A percentile compares a stretch with the other conserved stretches of the same genome.
These are phyloP conservation scores for Lampris incognitus DNA, from an alignment of 2,113 vertebrate genomes.

Conservation along the genomic window DNA sequence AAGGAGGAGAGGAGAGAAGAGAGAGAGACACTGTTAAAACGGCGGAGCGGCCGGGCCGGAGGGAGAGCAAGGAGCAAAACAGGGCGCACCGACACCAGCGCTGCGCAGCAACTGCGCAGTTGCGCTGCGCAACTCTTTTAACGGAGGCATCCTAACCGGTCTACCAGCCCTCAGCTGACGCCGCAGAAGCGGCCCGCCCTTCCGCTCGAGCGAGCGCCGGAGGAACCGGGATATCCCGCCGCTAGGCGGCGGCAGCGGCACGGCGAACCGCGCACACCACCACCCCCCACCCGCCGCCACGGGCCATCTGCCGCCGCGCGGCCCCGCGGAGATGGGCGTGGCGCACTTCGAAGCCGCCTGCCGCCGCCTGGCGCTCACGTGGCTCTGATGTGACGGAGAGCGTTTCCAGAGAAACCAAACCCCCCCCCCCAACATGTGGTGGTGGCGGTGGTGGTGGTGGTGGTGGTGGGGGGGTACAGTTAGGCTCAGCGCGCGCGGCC, in stretches of 20 bases:
- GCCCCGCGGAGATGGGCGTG: slow-evolving; percentile 54
- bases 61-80: background rate
- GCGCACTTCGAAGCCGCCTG: slow-evolving; percentile 52
- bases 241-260: no score
- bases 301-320: slow-evolving; percentile 65
- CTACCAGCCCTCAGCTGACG: slow-evolving; percentile 7
- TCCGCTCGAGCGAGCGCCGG: slow-evolving; percentile 5
- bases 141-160: slow-evolving; percentile 8
- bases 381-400: slow-evolving; percentile 29
- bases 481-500: no score
- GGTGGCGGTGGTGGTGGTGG: no score
- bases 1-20: slow-evolving; percentile 36
- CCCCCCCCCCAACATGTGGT: slow-evolving; percentile 23
- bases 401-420: slow-evolving; percentile 24
- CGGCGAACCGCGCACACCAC: no score
- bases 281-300: slow-evolving; percentile 36
- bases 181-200: slow-evolving; percentile 3
- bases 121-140: background rate
- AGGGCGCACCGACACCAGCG: background rate
- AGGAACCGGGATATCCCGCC: slow-evolving; percentile 17
- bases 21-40: background rate
- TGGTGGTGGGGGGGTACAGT: no score
- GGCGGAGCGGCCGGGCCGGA: background rate
- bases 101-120: no score
- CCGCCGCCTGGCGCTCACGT: slow-evolving; percentile 40